Base-by-base conservation (phyloP, 1,140 invertebrate genomes). In the Diachasma alloeum region DNA sequence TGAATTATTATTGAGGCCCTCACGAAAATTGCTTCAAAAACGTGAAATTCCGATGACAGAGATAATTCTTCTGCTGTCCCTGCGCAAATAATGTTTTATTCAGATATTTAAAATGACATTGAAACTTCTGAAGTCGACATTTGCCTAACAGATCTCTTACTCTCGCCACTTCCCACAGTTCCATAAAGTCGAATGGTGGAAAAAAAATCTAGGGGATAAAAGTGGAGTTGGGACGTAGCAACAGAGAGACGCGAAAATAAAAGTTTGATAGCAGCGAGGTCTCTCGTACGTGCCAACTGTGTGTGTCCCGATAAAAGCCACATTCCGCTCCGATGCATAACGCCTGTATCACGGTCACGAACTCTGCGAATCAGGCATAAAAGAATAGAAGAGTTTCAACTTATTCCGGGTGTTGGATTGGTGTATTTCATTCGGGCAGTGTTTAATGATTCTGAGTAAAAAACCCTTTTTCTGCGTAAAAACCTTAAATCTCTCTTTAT, bases 301-400 rank as follows among this genome's bases (percentile, higher is more conserved):
- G 59, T 63, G 59, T 63, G 59, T 63, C 59, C 15, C 24, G 59
- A 63, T 63, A 63, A 63, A 63, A 63, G 59, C 59, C 59, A 63
- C 59, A 24, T 63, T 63, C 59, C 24, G 22, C 24, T 63, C 4
- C 4, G 24, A 24, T 63, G 59, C 59, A 26, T 63, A 63, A 24
- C 13, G 59, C 19, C 24, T 53, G 48, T 53, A 63, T 13, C 24
- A 63, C 59, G 24, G 59, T 63, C 59, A 63, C 59, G 59, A 63
- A 63, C 59, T 63, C 22, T 22, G 11, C 59, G 59, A 63, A 17
- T 53, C 48, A n/a, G 6, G 48, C 48, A 17, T 17, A 17, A 53
- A 53, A 53, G 48, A 53, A 53, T 19, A 15, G 15, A 53, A 53
- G 15, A 53, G 9, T 42, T 53, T 9, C 48, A 15, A 53, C 48